A percentile compares a stretch with the other conserved stretches of the same genome.
Conservation (phyloP, 1,140 invertebrate species). For the Ctenoplectra terminalis region DNA sequence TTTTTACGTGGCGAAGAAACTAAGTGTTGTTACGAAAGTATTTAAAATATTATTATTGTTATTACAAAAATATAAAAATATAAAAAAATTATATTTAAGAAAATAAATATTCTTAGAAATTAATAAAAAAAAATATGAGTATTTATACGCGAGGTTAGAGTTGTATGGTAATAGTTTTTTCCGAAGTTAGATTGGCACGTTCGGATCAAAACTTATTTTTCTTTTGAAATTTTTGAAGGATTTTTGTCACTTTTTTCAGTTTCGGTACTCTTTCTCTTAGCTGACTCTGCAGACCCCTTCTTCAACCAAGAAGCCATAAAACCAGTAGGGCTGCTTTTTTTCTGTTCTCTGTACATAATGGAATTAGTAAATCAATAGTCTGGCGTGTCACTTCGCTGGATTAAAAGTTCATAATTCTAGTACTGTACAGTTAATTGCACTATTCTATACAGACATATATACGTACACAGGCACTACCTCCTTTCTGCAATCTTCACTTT, state of each 20-base stretch:
- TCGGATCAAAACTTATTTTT: constrained; percentile 14
- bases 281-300: constrained; percentile 53
- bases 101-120: constrained; percentile 31
- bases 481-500: constrained; percentile 87
- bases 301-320: constrained; percentile 76
- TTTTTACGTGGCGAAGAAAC: too few relatives aligned
- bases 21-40: too few relatives aligned
- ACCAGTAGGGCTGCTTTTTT: constrained; percentile 59
- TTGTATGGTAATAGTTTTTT: neutral
- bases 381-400: constrained; percentile 45
- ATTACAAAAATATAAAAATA: neutral
- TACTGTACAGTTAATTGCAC: constrained; percentile 30
- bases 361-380: constrained; percentile 69
- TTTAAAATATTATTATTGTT: neutral
- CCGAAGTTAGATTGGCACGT: too few relatives aligned
- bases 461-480: constrained; percentile 77
- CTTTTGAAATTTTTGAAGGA: constrained; percentile 40
- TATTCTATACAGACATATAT: neutral
- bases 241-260: constrained; percentile 25
- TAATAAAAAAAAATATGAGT: neutral
- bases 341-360: constrained; percentile 64
- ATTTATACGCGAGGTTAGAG: neutral
- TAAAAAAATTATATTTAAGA: constrained; percentile 16
- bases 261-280: constrained; percentile 57
- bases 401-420: constrained; percentile 48